Base-by-base conservation (phyloP, 2,888 invertebrate genomes). In the Ephialtes manifestator region DNA sequence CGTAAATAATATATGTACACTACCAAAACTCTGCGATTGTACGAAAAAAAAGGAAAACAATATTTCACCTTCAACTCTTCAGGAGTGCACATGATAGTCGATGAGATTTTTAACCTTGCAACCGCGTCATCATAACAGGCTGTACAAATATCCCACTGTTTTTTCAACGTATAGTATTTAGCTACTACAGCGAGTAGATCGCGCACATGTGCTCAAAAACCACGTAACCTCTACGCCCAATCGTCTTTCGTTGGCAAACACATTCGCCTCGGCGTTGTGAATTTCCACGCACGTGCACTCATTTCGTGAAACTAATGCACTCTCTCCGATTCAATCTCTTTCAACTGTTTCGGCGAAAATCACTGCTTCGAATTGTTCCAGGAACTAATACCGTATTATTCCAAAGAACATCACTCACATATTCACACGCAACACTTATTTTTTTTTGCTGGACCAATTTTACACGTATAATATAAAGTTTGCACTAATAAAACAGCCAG, bases 41-140 rank as follows among this genome's bases (percentile, higher is more conserved):
- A 55, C 13, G 2, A 55, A 55, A 55, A 5, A 28, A 13, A 28
- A 18, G 2, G 0, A 58, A 58, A 58, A 28, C 28, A 15, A 28
- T 10, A 65, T 65, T 65, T 39, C 39, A 95, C 95, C 95, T 95
- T 94, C 55, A 94, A 88, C 90, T 95, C 95, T 90, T 95, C 94
- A 80, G 94, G 94, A 80, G 95, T 94, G 90, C 95, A 95, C 95
- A 95, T 95, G 89, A 77, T 87, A 87, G 70, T 31, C 48, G 48
- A 46, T 43, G 28, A 28, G 15, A 11, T 46, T 81, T 31, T 81
- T 31, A 71, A 81, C n/a, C 39, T 79, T 28, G 70, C 24, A 65
- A 63, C 55, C 28, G 15, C 75, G 28, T 77, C 71, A 39, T 77
- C 60, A 28, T 55, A 53, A 58, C 4, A 24, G 24, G 18, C n/a